A percentile compares a stretch with the other conserved stretches of the same genome.
These are phyloP conservation scores for Setipinna tenuifilis DNA, from an alignment of 2,797 vertebrate species.

Conservation along the genomic window DNA sequence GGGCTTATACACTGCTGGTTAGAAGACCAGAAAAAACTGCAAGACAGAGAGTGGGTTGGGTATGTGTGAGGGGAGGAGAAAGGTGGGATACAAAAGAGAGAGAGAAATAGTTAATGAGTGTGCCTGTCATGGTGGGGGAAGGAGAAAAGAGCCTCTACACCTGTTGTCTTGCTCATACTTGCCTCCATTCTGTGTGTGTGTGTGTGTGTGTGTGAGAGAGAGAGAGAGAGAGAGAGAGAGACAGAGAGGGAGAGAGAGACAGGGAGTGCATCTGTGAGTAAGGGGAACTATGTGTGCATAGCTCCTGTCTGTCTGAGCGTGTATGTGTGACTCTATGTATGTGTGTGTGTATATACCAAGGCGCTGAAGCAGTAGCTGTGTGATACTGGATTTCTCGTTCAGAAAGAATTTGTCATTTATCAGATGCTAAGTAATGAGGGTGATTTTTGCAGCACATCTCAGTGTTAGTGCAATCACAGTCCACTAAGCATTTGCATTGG, in stretches of 20 bases:
- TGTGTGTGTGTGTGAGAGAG: background rate
- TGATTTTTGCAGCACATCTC: background rate
- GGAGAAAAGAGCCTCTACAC: conserved; percentile 68
- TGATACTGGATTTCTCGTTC: too few species aligned
- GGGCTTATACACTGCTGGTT: too few species aligned
- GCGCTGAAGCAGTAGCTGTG: background rate
- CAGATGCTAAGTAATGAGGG: background rate
- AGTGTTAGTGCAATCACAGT: background rate
- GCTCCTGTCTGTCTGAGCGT: background rate
- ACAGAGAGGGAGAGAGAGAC: too few species aligned
- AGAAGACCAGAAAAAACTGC: background rate
- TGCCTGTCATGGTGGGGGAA: background rate
- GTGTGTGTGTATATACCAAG: background rate
- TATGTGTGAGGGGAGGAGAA: conserved; percentile 12
- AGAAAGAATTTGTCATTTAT: too few species aligned
- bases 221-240: too few species aligned
- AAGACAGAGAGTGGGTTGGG: background rate
- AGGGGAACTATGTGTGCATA: too few species aligned
- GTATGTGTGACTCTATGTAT: background rate
- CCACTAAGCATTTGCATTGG: background rate
- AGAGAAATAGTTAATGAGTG: background rate
- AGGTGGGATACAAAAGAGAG: background rate
- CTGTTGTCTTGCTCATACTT: background rate
- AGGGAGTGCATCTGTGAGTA: too few species aligned
- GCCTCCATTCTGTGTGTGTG: background rate